A percentile compares a stretch with the other conserved stretches of the same genome.
Conservation (phyloP, 2,113 vertebrate genomes). For the Perca schrenkii region DNA sequence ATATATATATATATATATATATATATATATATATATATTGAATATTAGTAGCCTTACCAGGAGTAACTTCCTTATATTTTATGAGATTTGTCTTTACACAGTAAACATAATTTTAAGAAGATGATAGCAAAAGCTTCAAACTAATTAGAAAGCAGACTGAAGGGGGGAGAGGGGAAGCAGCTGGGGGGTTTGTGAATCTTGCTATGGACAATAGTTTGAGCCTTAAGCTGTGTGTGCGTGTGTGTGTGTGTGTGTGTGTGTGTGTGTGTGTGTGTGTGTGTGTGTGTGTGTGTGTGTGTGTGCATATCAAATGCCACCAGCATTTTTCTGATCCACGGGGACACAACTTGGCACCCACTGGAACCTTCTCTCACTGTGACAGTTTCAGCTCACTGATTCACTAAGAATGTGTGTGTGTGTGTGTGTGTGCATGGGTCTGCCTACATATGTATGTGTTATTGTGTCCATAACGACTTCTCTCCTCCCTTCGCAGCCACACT, state of each 20-base stretch:
- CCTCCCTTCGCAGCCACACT: constrained; percentile 31
- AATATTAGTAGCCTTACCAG: background rate
- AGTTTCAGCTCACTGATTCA: constrained; percentile 73
- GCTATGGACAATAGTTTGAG: constrained; percentile 48
- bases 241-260: constrained; percentile 21
- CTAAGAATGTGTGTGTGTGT: constrained; percentile 16
- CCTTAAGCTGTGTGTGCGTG: constrained; percentile 30
- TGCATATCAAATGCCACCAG: constrained; percentile 60
- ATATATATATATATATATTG: no score
- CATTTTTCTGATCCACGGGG: constrained; percentile 68
- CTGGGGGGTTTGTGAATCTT: constrained; percentile 34
- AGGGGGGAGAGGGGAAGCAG: constrained; percentile 16
- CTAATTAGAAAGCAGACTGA: constrained; percentile 44
- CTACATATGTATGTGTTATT: constrained; percentile 72
- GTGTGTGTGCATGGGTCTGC: constrained; percentile 17
- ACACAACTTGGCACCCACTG: constrained; percentile 67
- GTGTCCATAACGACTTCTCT: constrained; percentile 63
- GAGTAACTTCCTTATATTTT: background rate
- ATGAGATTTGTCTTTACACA: constrained; percentile 2
- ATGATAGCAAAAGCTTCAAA: constrained; percentile 15
- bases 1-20: no score
- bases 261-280: constrained; percentile 21
- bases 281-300: constrained; percentile 20
- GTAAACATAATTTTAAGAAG: constrained; percentile 2
- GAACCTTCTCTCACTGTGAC: constrained; percentile 69